These are phyloP conservation scores for Sinocyclocheilus anshuiensis DNA, from an alignment of 2,113 vertebrate species.

Conservation along the genomic window DNA sequence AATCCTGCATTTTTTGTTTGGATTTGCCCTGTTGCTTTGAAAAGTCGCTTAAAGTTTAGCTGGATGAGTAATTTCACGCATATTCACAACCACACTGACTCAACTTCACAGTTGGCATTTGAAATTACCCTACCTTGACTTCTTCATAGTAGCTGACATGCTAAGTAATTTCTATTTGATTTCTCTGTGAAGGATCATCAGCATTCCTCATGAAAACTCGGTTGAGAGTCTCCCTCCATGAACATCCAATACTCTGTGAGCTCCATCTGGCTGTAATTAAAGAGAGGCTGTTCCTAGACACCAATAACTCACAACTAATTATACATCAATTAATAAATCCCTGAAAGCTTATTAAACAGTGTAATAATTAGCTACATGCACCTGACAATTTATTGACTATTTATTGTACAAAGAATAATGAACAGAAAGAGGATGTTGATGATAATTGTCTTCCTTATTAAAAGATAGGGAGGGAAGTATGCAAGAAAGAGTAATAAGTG, in stretches of 20 bases:
- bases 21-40: background rate
- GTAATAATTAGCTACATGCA: conserved; percentile 54
- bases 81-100: conserved; percentile 6
- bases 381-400: conserved; percentile 54
- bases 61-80: conserved; percentile 1
- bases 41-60: background rate
- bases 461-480: conserved; percentile 27
- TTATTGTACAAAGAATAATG: conserved; percentile 51
- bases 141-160: conserved; percentile 1
- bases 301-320: conserved; percentile 60
- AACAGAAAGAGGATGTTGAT: conserved; percentile 40
- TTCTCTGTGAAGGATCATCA: conserved; percentile 32
- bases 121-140: conserved; percentile 18
- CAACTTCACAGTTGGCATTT: conserved; percentile 15
- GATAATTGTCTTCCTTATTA: conserved; percentile 42
- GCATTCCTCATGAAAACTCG: conserved; percentile 24
- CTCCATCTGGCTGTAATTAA: conserved; percentile 58
- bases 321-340: conserved; percentile 60
- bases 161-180: conserved; percentile 44
- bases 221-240: conserved; percentile 35
- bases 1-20: background rate
- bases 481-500: background rate
- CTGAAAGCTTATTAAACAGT: conserved; percentile 57
- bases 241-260: conserved; percentile 47
- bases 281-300: conserved; percentile 51